phyloP scores from a whole-genome alignment of 2,797 vertebrate species.

The Crenichthys baileyi region DNA sequence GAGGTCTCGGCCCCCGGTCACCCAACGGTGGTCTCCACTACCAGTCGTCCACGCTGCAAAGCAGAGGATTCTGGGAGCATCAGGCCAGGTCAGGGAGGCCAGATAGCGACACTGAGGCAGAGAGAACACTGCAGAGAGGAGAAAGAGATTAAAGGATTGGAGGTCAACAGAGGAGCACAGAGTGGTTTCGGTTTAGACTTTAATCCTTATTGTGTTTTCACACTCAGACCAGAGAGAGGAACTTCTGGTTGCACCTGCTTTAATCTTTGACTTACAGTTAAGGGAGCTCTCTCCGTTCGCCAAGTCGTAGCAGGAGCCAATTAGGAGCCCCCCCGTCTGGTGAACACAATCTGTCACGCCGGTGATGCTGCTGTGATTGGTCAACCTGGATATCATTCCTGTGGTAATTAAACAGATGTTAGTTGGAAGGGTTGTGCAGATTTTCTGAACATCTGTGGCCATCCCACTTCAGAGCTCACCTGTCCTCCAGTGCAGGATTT shows the following conservation, averaged over 20 bases:
- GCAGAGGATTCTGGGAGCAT: constrained; percentile 81
- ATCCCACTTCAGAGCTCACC: constrained; percentile 65
- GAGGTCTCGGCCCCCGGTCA: constrained; percentile 80
- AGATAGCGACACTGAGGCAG: constrained; percentile 81
- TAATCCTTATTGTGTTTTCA: constrained; percentile 26
- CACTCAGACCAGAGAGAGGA: constrained; percentile 11
- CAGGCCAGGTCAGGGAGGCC: constrained; percentile 76
- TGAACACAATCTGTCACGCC: constrained; percentile 85
- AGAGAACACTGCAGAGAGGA: constrained; percentile 76
- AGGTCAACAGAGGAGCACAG: constrained; percentile 46
- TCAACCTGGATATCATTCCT: constrained; percentile 81
- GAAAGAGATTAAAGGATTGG: not conserved
- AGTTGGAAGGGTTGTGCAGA: constrained; percentile 57
- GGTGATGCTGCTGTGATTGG: constrained; percentile 84
- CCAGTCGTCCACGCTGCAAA: constrained; percentile 81
- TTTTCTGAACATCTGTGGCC: constrained; percentile 28
- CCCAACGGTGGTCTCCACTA: constrained; percentile 85
- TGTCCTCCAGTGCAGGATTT: constrained; percentile 83
- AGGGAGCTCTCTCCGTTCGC: constrained; percentile 81
- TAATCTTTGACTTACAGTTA: constrained; percentile 77
- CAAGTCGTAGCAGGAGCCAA: constrained; percentile 84
- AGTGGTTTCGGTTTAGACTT: constrained; percentile 45
- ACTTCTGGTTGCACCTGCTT: constrained; percentile 30
- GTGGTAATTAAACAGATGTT: constrained; percentile 76
- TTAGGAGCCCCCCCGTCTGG: constrained; percentile 82